A percentile compares a stretch with the other conserved stretches of the same genome.
Evolutionary conservation across 2,888 invertebrate genomes (phyloP).

Genomic region (Sminthurides aquaticus): DNA sequence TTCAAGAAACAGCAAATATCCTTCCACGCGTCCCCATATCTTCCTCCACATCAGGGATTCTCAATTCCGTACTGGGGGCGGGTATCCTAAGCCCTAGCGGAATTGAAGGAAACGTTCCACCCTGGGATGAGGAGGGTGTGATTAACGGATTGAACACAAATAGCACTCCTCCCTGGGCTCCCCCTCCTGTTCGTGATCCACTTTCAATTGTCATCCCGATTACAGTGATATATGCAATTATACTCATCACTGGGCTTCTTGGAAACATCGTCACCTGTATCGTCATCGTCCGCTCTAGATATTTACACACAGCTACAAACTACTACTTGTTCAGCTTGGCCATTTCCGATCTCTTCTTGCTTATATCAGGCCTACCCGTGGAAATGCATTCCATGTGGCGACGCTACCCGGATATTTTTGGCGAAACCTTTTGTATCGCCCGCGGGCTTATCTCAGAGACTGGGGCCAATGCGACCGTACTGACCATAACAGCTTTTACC

Average conservation of each 20-base stretch:
- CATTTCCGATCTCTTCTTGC: constrained; percentile 68
- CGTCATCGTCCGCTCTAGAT: constrained; percentile 50
- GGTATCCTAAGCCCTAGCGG: neutral
- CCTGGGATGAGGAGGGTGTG: neutral
- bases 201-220: constrained; percentile 44
- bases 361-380: constrained; percentile 71
- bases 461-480: constrained; percentile 51
- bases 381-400: constrained; percentile 51
- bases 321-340: constrained; percentile 51
- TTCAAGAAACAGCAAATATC: neutral
- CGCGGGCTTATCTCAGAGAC: constrained; percentile 53
- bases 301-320: constrained; percentile 53
- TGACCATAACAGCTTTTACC: constrained; percentile 52
- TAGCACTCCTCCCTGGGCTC: neutral
- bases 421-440: constrained; percentile 49
- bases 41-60: neutral
- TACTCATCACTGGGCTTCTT: constrained; percentile 49
- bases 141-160: neutral
- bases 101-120: neutral
- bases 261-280: constrained; percentile 52
- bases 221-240: constrained; percentile 48
- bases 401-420: constrained; percentile 45
- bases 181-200: constrained; percentile 43
- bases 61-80: neutral
- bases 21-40: neutral